Evolutionary conservation across 2,797 vertebrate genomes (phyloP).

Genomic region (Acanthornis magna): DNA sequence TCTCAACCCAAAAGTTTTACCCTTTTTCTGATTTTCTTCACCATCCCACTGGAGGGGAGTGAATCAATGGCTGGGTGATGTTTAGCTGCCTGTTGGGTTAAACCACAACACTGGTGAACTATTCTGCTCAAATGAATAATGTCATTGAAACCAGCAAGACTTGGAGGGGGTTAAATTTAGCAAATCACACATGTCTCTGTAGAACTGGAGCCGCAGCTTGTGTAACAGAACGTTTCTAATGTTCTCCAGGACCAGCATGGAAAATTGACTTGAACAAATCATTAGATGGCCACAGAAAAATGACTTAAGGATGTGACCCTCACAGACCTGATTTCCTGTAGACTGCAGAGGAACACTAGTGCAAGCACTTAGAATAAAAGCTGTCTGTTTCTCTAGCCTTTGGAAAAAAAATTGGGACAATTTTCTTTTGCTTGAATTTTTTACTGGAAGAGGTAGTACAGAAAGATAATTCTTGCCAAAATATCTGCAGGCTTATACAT

Average conservation of each 20-base stretch:
- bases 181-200: not conserved
- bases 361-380: slow-evolving; percentile 28
- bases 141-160: not conserved
- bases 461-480: not conserved
- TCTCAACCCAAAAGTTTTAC: not conserved
- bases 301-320: slow-evolving; percentile 53
- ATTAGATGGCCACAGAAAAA: slow-evolving; percentile 36
- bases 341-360: not conserved
- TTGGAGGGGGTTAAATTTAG: slow-evolving; percentile 22
- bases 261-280: slow-evolving; percentile 10
- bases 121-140: slow-evolving; percentile 21
- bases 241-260: not conserved
- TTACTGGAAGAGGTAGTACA: not conserved
- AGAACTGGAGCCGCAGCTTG: not conserved
- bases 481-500: not conserved
- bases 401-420: not conserved
- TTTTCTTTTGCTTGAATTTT: not conserved
- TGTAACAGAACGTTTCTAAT: not conserved
- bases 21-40: not conserved
- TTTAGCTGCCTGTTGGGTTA: not conserved
- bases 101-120: not conserved
- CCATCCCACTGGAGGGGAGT: not conserved
- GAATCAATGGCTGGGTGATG: not conserved
- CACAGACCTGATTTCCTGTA: slow-evolving; percentile 49
- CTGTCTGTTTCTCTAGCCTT: slow-evolving; percentile 1